Evolutionary conservation across 2,888 invertebrate genomes (phyloP).

Genomic region (Lasius platythorax): DNA sequence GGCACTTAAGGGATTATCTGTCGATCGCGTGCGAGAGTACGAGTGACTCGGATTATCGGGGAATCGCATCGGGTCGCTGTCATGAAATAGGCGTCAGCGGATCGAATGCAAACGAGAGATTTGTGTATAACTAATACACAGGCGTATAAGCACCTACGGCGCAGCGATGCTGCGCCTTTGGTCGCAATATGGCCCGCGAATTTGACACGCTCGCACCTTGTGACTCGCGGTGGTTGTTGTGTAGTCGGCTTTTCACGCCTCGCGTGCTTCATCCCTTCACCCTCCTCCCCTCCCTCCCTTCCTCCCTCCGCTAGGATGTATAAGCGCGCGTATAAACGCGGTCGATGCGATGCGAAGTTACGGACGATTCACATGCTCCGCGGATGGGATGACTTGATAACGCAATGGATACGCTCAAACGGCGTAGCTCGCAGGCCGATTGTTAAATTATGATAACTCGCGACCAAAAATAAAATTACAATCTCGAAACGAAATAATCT

Average conservation of each 20-base stretch:
- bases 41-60: conserved; percentile 52
- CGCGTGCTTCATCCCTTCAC: conserved; percentile 29
- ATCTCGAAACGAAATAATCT: background rate
- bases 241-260: conserved; percentile 53
- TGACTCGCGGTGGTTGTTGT: conserved; percentile 52
- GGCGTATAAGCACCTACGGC: conserved; percentile 37
- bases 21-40: conserved; percentile 23
- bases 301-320: conserved; percentile 20
- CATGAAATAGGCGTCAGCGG: conserved; percentile 47
- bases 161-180: conserved; percentile 52
- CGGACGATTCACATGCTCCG: conserved; percentile 34
- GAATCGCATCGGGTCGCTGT: conserved; percentile 43
- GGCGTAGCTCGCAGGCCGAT: conserved; percentile 4
- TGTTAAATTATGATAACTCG: conserved; percentile 32
- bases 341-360: conserved; percentile 44
- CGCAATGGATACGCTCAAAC: conserved; percentile 13
- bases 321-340: conserved; percentile 37
- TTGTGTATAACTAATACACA: conserved; percentile 35
- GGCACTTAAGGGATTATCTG: conserved; percentile 48
- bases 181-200: conserved; percentile 55
- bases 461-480: background rate
- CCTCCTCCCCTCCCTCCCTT: background rate
- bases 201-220: conserved; percentile 60
- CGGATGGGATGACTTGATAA: conserved; percentile 36
- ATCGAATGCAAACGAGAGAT: conserved; percentile 56